Evolutionary conservation across 53 echinoderm and acorn worm genomes (phyloP).

Genomic region (Paracentrotus lividus): DNA sequence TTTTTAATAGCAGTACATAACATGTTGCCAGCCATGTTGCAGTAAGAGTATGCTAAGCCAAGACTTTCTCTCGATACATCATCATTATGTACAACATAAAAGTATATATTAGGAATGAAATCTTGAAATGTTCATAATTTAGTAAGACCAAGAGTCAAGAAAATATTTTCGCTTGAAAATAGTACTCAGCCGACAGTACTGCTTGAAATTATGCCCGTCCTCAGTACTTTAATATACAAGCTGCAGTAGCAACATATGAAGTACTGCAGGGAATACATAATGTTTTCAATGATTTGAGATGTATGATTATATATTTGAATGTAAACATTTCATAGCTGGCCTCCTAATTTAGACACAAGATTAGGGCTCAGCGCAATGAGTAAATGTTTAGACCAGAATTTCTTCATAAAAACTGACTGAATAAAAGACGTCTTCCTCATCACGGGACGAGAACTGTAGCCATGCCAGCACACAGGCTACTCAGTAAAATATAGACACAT

Average conservation of each 20-base stretch:
- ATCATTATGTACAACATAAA: slow-evolving; percentile 15
- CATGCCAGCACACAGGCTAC: neutral
- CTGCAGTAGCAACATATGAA: neutral
- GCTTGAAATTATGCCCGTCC: neutral
- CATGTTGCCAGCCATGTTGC: neutral
- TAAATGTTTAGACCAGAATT: neutral
- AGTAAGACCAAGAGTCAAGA: neutral
- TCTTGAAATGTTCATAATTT: neutral
- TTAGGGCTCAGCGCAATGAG: neutral
- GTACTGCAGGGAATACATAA: slow-evolving; percentile 13
- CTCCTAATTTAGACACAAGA: neutral
- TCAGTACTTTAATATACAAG: neutral
- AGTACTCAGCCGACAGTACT: neutral
- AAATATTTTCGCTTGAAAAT: neutral
- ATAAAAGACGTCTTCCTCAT: too few relatives aligned
- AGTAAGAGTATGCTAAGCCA: neutral
- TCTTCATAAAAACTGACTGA: slow-evolving; percentile 4
- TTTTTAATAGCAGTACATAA: neutral
- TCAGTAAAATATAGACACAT: neutral
- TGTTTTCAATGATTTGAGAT: neutral
- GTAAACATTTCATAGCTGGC: neutral
- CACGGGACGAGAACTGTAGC: too few relatives aligned
- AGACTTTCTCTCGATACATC: neutral
- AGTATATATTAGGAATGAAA: neutral
- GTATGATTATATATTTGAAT: neutral